Base-by-base conservation (phyloP, 2,113 vertebrate species). In the Macaca mulatta region DNA sequence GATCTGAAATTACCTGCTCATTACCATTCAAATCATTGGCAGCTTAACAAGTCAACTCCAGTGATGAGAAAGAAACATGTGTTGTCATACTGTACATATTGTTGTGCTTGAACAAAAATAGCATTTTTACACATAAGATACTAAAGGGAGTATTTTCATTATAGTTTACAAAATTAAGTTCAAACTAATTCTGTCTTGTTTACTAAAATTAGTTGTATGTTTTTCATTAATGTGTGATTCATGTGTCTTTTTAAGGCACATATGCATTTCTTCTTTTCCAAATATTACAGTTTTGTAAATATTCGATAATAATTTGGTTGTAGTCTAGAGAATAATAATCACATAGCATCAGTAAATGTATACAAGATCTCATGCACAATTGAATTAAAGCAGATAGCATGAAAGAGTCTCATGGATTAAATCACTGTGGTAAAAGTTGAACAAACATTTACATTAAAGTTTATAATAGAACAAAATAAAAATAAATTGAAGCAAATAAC, bases 1-100 rank as follows among this genome's bases (percentile, higher is more conserved):
- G 38, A 64, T 80, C 38, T 80, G 25, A 92, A 95, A 92, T 95
- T 94, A 48, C 30, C 13, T 80, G 14, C 57, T 95, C 18, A 89
- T 89, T 89, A 52, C 20, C 83, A 50, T 61, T 32, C 40, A 89
- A 91, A 81, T 89, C 61, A 79, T 23, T 79, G 67, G 35, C 45
- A 74, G 48, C 5, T 70, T 89, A 61, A 82, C 69, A 89, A 86
- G 67, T 81, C 55, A 78, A 23, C 17, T 9, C 0, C 25, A 61
- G 20, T 79, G 70, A 90, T 78, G 67, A 86, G 82, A 96, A 83
- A 78, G 35, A 80, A 93, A 32, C 6, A 6, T 23, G 0, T 35
- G 55, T 55, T 61, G 27, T 20, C 6, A 6, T 83, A 52, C 1
- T 12, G 3, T 83, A 79, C 5, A 6, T 20, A 2, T 38, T 55